Base-by-base conservation (phyloP, 2,113 vertebrate species). In the Ictalurus furcatus region DNA sequence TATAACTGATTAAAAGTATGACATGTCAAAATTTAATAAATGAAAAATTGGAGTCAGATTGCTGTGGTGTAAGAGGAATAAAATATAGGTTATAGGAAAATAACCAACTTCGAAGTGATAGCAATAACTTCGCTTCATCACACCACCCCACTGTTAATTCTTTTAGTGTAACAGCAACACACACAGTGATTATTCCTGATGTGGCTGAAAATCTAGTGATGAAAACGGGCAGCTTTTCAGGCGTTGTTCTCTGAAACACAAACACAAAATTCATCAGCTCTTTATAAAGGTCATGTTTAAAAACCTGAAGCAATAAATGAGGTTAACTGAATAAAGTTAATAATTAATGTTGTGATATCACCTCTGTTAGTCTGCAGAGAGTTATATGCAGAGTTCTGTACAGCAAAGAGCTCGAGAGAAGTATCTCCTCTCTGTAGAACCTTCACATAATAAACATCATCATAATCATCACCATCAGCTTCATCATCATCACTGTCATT, bases 381-480 rank as follows among this genome's bases (percentile, higher is more conserved):
- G 59, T 23, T 21, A 61, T 61, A 23, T 7, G 7, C 19, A 61
- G 59, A 23, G 59, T 23, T 61, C 8, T 61, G 59, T 61, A 16
- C n/a, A 61, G 56, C 54, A 12, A 30, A 61, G 56, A 83, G 80
- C 80, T 83, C n/a, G 25, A 83, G 56, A 83, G 56, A 83, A 19
- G 80, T 83, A 61, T n/a, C 56, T 59, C 6, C 56, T n/a, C 25
- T 59, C 58, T 34, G 44, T 37, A 61, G 6, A 83, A 30, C 30
- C 80, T 61, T 83, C 56, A 61, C 16, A 83, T 37, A 79, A 28
- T 61, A 65, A 65, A 65, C 61, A 65, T 28, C 23, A 65, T 65
- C 25, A 65, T 54, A 21, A 61, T 23, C 59, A 61, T 23, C 19
- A n/a, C 12, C 56, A 58, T 17, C 56, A 58, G 16, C 56, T 17